Conservation (phyloP, 2,888 invertebrate genomes). For the Notodonta dromedarius region DNA sequence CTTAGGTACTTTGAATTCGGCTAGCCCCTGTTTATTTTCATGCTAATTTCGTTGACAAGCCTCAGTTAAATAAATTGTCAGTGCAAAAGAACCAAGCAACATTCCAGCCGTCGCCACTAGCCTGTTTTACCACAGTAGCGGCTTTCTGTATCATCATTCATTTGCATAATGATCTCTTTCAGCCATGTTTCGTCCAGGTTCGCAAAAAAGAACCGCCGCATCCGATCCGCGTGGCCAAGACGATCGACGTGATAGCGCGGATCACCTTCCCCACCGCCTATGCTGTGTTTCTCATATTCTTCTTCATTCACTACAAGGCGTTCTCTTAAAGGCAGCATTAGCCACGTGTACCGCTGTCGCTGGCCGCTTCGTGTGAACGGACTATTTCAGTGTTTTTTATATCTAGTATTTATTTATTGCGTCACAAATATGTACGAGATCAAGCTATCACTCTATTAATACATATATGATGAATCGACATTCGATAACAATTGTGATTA, state of each 20-base stretch:
- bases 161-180: slow-evolving; percentile 79
- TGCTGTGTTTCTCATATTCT: slow-evolving; percentile 96
- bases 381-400: slow-evolving; percentile 58
- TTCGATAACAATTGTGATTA: slow-evolving; percentile 66
- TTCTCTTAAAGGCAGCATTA: slow-evolving; percentile 85
- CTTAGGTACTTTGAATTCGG: too few species aligned
- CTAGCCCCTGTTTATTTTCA: too few species aligned
- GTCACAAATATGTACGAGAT: slow-evolving; percentile 57
- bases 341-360: slow-evolving; percentile 48
- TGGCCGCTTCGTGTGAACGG: slow-evolving; percentile 62
- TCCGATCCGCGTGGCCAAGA: slow-evolving; percentile 96
- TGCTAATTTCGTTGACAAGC: too few species aligned
- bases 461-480: slow-evolving; percentile 57
- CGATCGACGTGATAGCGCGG: slow-evolving; percentile 96
- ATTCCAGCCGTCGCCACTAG: slow-evolving; percentile 25
- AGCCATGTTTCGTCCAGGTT: slow-evolving; percentile 93
- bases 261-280: slow-evolving; percentile 97
- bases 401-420: slow-evolving; percentile 53
- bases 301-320: slow-evolving; percentile 97
- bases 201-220: slow-evolving; percentile 96
- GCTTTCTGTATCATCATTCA: slow-evolving; percentile 71
- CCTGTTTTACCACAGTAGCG: slow-evolving; percentile 50
- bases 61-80: background rate
- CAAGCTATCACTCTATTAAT: slow-evolving; percentile 50
- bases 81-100: slow-evolving; percentile 6